Evolutionary conservation across 1,140 invertebrate species (phyloP).

Genomic region (Myzus persicae): DNA sequence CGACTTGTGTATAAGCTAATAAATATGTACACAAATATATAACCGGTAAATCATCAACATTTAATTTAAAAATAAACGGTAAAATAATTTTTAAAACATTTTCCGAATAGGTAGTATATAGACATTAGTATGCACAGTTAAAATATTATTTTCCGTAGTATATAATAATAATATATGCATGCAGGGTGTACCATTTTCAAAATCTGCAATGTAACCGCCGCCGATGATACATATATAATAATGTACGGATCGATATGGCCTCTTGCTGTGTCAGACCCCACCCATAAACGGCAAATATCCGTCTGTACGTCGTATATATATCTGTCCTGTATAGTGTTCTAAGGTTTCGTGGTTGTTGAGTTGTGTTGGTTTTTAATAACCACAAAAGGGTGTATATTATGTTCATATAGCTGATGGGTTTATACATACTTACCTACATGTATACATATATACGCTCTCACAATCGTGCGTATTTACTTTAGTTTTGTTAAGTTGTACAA

Average conservation of each 20-base stretch:
- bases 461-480: background rate
- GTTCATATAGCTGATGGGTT: no score
- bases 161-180: background rate
- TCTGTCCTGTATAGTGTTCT: background rate
- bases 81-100: background rate
- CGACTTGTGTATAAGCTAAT: no score
- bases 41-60: no score
- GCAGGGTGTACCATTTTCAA: background rate
- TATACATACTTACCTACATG: no score
- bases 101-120: background rate
- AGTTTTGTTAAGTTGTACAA: background rate
- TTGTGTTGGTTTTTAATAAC: background rate
- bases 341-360: background rate
- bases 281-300: background rate
- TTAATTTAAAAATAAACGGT: background rate
- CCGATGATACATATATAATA: background rate
- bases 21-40: no score
- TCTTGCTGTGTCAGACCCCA: conserved; percentile 6
- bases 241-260: background rate
- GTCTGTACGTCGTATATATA: background rate
- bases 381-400: background rate
- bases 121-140: no score
- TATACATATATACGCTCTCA: no score
- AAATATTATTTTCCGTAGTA: no score
- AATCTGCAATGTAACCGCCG: background rate